phyloP scores from a whole-genome alignment of 2,113 vertebrate species.

The Mobula birostris region DNA sequence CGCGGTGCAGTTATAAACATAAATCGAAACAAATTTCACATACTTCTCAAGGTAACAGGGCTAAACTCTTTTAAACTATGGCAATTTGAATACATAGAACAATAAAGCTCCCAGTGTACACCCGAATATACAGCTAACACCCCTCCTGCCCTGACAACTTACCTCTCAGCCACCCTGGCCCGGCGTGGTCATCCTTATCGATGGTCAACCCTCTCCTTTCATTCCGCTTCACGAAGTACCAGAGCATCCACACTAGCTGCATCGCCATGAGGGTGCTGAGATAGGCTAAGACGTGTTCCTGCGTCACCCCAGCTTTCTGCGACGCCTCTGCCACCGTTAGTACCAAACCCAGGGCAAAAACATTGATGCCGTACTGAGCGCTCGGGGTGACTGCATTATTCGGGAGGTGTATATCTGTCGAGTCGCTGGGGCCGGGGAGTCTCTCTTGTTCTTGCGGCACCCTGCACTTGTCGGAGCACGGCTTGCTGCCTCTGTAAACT shows the following conservation, averaged over 20 bases:
- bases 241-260: slow-evolving; percentile 90
- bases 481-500: slow-evolving; percentile 56
- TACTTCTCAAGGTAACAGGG: background rate
- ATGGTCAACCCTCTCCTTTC: slow-evolving; percentile 59
- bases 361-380: slow-evolving; percentile 87
- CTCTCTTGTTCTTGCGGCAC: slow-evolving; percentile 54
- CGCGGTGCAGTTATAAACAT: background rate
- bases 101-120: background rate
- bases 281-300: slow-evolving; percentile 72
- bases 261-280: slow-evolving; percentile 80
- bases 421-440: slow-evolving; percentile 47
- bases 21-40: background rate
- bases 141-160: slow-evolving; percentile 35
- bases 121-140: too few species aligned
- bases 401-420: slow-evolving; percentile 57
- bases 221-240: slow-evolving; percentile 75
- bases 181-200: slow-evolving; percentile 75
- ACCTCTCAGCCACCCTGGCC: slow-evolving; percentile 88
- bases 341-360: slow-evolving; percentile 77
- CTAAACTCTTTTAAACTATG: background rate
- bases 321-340: slow-evolving; percentile 80
- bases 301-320: slow-evolving; percentile 63
- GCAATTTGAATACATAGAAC: too few species aligned
- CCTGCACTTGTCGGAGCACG: slow-evolving; percentile 50
- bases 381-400: slow-evolving; percentile 84